Evolutionary conservation across 2,113 vertebrate species (phyloP).

Genomic region (Cinclus mexicanus): DNA sequence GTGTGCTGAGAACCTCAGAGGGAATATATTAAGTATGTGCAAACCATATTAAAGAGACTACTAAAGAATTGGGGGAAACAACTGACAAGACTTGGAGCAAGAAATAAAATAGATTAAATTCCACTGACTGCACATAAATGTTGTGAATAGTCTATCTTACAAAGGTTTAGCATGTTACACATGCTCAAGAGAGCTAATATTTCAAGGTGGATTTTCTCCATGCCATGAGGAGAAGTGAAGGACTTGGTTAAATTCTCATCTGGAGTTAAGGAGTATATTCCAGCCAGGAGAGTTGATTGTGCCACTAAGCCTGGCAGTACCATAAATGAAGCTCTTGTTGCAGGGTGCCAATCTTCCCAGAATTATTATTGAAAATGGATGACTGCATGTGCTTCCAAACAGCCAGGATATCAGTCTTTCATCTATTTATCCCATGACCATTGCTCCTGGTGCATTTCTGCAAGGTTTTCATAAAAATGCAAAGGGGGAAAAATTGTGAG

Average conservation of each 20-base stretch:
- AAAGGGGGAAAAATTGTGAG: not conserved
- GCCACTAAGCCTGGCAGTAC: not conserved
- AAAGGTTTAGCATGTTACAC: conserved; percentile 52
- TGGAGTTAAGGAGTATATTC: not conserved
- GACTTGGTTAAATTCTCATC: conserved; percentile 16
- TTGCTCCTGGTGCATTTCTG: not conserved
- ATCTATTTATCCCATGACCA: conserved; percentile 1
- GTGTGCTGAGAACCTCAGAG: conserved; percentile 46
- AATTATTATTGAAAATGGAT: conserved; percentile 69
- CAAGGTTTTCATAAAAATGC: not conserved
- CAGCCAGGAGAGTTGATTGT: not conserved
- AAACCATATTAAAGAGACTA: conserved; percentile 52
- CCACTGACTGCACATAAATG: conserved; percentile 35
- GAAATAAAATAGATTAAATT: conserved; percentile 65
- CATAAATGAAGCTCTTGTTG: conserved; percentile 44
- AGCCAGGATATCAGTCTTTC: not conserved
- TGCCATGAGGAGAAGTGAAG: not conserved
- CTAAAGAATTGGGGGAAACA: conserved; percentile 47
- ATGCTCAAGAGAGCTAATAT: conserved; percentile 41
- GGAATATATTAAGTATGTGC: conserved; percentile 54
- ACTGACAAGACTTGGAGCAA: conserved; percentile 34
- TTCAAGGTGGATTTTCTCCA: conserved; percentile 58
- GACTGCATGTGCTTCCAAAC: conserved; percentile 5
- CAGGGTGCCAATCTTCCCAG: conserved; percentile 60
- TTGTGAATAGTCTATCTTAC: conserved; percentile 37